Conservation (phyloP, 2,113 vertebrate species). For the Pao palembangensis region DNA sequence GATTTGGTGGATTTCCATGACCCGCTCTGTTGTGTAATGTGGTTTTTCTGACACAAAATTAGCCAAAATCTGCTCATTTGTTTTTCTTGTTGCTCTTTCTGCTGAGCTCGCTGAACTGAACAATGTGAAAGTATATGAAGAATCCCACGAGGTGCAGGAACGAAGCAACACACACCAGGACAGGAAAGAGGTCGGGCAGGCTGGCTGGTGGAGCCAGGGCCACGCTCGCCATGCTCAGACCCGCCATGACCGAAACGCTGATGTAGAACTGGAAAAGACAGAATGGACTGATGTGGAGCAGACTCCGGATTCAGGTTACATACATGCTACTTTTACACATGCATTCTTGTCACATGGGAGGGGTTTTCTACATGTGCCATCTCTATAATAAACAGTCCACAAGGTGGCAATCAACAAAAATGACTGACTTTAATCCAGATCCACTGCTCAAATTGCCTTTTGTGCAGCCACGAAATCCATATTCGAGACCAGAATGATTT, state of each 20-base stretch:
- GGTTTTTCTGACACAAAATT: not conserved
- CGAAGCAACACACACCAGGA: conserved; percentile 80
- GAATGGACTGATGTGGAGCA: not conserved
- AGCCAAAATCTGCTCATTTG: conserved; percentile 64
- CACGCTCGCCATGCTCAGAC: conserved; percentile 74
- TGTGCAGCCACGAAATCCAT: conserved; percentile 1
- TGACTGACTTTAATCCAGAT: not conserved
- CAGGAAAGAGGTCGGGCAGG: conserved; percentile 86
- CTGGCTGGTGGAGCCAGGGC: conserved; percentile 74
- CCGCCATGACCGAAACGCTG: conserved; percentile 76
- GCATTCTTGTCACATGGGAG: not conserved
- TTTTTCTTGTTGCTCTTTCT: conserved; percentile 82
- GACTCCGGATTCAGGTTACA: not conserved
- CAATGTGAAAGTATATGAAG: conserved; percentile 82
- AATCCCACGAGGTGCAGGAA: conserved; percentile 85
- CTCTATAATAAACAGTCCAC: not conserved
- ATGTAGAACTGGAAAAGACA: conserved; percentile 80
- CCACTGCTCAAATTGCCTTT: conserved; percentile 19
- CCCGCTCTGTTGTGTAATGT: not conserved
- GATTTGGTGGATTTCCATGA: not conserved
- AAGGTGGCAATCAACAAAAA: conserved; percentile 7
- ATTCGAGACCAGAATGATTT: conserved; percentile 28
- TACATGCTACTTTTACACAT: not conserved
- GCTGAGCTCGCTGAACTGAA: conserved; percentile 79
- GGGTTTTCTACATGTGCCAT: not conserved